Percentiles rank a stretch among this genome's conserved stretches.
phyloP scores from a whole-genome alignment of 2,888 invertebrate genomes.

The Tiliacea aurago region DNA sequence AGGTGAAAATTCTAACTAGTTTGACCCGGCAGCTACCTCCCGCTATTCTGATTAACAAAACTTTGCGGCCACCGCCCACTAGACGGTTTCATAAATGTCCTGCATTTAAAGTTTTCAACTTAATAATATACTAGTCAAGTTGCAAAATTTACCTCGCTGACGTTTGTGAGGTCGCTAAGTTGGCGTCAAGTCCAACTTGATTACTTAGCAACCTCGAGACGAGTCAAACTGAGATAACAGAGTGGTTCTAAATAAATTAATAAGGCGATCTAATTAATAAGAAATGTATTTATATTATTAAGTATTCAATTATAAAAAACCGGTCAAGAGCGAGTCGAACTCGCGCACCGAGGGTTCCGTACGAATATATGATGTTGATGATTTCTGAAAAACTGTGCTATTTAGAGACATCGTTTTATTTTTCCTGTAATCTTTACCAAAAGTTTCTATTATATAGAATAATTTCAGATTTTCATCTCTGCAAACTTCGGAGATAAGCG shows the following conservation, averaged over 20 bases:
- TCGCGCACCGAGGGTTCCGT: too few relatives aligned
- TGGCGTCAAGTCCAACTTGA: constrained; percentile 51
- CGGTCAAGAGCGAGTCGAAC: too few relatives aligned
- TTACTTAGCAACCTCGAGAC: constrained; percentile 32
- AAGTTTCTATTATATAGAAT: too few relatives aligned
- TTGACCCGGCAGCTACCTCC: constrained; percentile 72
- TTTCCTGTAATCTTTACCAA: too few relatives aligned
- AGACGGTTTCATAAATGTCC: constrained; percentile 79
- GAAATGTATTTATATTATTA: too few relatives aligned
- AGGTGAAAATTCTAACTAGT: constrained; percentile 81
- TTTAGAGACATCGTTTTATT: too few relatives aligned
- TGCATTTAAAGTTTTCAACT: constrained; percentile 79
- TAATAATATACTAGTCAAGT: constrained; percentile 68
- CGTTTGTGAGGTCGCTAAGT: constrained; percentile 49
- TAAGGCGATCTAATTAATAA: too few relatives aligned
- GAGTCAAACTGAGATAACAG: constrained; percentile 4
- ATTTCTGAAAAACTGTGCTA: too few relatives aligned
- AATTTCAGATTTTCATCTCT: too few relatives aligned
- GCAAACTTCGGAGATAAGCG: too few relatives aligned
- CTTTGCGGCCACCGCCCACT: constrained; percentile 76
- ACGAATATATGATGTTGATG: too few relatives aligned
- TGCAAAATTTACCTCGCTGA: constrained; percentile 56
- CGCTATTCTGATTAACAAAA: constrained; percentile 85
- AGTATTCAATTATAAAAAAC: too few relatives aligned
- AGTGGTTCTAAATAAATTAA: constrained; percentile 1